These are phyloP conservation scores for Allenopithecus nigroviridis DNA, from an alignment of 2,797 vertebrate genomes.

Conservation along the genomic window DNA sequence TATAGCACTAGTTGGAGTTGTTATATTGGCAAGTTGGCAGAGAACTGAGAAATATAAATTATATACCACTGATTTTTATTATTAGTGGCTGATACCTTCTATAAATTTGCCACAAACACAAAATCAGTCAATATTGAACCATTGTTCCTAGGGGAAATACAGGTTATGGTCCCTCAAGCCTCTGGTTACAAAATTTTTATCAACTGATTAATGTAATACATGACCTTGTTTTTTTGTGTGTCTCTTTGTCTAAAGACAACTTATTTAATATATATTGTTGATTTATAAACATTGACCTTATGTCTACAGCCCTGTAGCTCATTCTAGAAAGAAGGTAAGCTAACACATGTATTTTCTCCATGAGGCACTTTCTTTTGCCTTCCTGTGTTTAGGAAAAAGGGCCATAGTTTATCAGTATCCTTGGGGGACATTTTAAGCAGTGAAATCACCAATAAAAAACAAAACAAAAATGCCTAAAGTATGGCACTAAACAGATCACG, in stretches of 20 bases:
- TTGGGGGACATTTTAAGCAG: background rate
- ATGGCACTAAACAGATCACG: background rate
- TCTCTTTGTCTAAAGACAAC: background rate
- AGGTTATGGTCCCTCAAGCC: background rate
- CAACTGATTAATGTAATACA: background rate
- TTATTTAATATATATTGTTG: background rate
- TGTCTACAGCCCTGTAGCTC: background rate
- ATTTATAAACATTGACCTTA: background rate
- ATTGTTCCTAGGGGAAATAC: background rate
- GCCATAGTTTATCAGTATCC: background rate
- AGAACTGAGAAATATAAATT: slow-evolving; percentile 28
- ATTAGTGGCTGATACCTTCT: background rate
- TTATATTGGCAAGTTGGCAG: background rate
- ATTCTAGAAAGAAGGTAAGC: background rate
- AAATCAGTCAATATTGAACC: background rate
- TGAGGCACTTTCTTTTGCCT: background rate
- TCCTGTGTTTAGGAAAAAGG: background rate
- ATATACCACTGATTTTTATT: background rate
- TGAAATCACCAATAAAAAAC: background rate
- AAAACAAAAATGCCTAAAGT: background rate
- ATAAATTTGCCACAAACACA: background rate
- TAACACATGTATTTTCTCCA: background rate
- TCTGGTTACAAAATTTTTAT: background rate
- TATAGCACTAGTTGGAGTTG: background rate
- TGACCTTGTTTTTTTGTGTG: background rate